Percentiles rank a stretch among this genome's conserved stretches.
Conservation (phyloP, 2,113 vertebrate species). For the Mola mola region DNA sequence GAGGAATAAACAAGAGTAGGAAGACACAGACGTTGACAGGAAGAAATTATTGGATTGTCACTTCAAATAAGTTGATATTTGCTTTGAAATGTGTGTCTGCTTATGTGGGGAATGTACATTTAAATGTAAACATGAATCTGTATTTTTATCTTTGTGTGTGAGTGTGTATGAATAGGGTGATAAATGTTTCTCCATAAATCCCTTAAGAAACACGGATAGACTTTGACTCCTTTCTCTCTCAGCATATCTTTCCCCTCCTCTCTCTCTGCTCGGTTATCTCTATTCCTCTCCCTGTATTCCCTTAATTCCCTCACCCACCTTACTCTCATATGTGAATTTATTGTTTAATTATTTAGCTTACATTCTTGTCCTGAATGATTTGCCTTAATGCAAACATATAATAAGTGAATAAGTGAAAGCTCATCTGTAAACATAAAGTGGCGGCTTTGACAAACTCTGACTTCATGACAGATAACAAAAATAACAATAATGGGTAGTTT, state of each 20-base stretch:
- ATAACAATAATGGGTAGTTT: slow-evolving; percentile 16
- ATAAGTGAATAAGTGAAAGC: slow-evolving; percentile 29
- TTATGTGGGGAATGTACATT: background rate
- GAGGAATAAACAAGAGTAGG: too few relatives aligned
- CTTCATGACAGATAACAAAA: slow-evolving; percentile 4
- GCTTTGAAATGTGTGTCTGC: background rate
- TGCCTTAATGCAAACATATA: slow-evolving; percentile 31
- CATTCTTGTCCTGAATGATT: slow-evolving; percentile 30
- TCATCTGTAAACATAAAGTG: slow-evolving; percentile 34
- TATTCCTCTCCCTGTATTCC: background rate
- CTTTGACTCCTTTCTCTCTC: background rate
- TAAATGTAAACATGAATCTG: slow-evolving; percentile 9
- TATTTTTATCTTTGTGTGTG: background rate
- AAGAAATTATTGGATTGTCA: too few relatives aligned
- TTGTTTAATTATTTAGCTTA: slow-evolving; percentile 33
- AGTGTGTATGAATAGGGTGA: slow-evolving; percentile 19
- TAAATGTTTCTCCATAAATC: slow-evolving; percentile 15
- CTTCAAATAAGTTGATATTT: too few relatives aligned
- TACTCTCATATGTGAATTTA: slow-evolving; percentile 6
- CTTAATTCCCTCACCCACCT: slow-evolving; percentile 20
- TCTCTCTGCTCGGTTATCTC: background rate
- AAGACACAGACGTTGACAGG: too few relatives aligned
- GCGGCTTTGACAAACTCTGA: slow-evolving; percentile 25
- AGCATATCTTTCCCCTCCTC: slow-evolving; percentile 7
- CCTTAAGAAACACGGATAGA: slow-evolving; percentile 6